These are phyloP conservation scores for Miichthys miiuy DNA, from an alignment of 2,797 vertebrate genomes.

Conservation along the genomic window DNA sequence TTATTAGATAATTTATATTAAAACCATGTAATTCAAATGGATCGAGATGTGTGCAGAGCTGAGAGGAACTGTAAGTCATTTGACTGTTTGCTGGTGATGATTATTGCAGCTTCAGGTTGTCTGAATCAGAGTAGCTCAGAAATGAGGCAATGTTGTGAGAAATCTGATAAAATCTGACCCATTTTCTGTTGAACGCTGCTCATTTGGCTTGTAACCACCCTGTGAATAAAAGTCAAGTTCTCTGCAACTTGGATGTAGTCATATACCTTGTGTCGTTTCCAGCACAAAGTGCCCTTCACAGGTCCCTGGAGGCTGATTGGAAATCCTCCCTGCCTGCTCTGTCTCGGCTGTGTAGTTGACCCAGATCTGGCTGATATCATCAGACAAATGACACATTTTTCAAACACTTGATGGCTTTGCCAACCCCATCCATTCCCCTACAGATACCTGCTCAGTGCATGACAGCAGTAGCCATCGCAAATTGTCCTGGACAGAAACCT, in stretches of 20 bases:
- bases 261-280: slow-evolving; percentile 13
- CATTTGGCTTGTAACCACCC: neutral
- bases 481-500: slow-evolving; percentile 24
- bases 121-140: neutral
- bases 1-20: too few relatives aligned
- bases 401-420: slow-evolving; percentile 4
- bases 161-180: neutral
- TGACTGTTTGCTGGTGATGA: too few relatives aligned
- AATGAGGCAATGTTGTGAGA: neutral
- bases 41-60: too few relatives aligned
- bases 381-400: slow-evolving; percentile 37
- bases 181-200: neutral
- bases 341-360: slow-evolving; percentile 36
- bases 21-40: too few relatives aligned
- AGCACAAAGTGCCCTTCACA: slow-evolving; percentile 25
- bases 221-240: slow-evolving; percentile 1
- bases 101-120: neutral
- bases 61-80: too few relatives aligned
- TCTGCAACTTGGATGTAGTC: neutral
- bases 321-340: slow-evolving; percentile 19
- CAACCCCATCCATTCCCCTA: neutral
- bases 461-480: slow-evolving; percentile 11
- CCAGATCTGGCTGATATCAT: slow-evolving; percentile 37
- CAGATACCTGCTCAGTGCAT: slow-evolving; percentile 13
- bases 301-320: slow-evolving; percentile 23